Base-by-base conservation (phyloP, 1,140 invertebrate genomes). In the Zaprionus taronus region DNA sequence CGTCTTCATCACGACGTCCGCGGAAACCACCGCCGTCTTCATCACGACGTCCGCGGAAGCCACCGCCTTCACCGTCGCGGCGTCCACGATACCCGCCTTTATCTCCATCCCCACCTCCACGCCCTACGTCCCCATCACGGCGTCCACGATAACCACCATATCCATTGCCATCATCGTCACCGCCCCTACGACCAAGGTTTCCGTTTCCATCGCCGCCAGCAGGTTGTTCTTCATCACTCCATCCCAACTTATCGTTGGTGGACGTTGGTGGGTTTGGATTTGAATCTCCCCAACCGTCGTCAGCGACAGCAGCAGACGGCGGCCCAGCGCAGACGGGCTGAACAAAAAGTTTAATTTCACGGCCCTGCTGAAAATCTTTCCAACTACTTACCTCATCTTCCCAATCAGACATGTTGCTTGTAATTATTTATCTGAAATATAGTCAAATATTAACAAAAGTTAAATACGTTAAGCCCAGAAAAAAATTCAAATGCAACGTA, bases 151-250 rank as follows among this genome's bases (percentile, higher is more conserved):
- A 34, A 34, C 58, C 28, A 28, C 28, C 28, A 31, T 9, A 7
- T 9, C 28, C 6, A 7, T 31, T 31, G 28, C 28, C 28, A 31
- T 31, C 85, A 2, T 92, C 77, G 9, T 4, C 31, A 7, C 31
- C 28, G 7, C 9, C 9, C 31, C 9, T 31, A 2, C 0, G 28
- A 31, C 28, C 28, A 28, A 6, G 20, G 20, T 20, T 20, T 20
- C 20, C 20, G 20, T 20, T 20, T 1, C 20, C 20, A 20, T 20
- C 20, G 3, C 77, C 83, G 3, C 81, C 71, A n/a, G 83, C 87
- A 1, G n/a, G 47, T 70, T 82, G 77, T 26, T 77, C 47, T 72
- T 90, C 91, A 53, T 81, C 81, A 61, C 89, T 83, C 65, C 77
- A 86, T 6, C 20, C 83, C 1, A 63, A 31, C 0, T 34, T 44